These are phyloP conservation scores for Eulimnadia texana DNA, from an alignment of 1,140 invertebrate genomes.

Conservation along the genomic window DNA sequence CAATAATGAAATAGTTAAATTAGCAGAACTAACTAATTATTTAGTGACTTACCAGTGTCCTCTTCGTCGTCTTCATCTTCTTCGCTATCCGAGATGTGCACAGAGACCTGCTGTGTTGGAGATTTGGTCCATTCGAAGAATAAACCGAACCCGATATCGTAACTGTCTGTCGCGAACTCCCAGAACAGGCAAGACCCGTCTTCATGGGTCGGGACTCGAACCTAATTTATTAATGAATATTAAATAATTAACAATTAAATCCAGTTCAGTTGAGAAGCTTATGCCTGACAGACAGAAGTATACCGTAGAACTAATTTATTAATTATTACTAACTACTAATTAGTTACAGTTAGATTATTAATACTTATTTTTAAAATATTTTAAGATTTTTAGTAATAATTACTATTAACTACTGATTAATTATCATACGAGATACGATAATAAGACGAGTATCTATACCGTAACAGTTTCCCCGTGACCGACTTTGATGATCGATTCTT, in stretches of 20 bases:
- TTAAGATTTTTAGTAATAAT: neutral
- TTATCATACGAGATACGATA: neutral
- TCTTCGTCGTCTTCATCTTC: slow-evolving; percentile 64
- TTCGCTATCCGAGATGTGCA: slow-evolving; percentile 81
- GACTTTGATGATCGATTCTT: slow-evolving; percentile 87
- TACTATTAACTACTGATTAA: neutral
- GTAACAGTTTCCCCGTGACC: slow-evolving; percentile 96
- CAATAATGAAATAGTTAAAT: too few species aligned
- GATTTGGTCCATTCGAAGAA: slow-evolving; percentile 96
- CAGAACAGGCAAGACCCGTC: slow-evolving; percentile 92
- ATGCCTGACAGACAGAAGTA: too few species aligned
- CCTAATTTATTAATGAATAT: too few species aligned
- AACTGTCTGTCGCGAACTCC: slow-evolving; percentile 98
- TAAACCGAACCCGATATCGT: slow-evolving; percentile 97
- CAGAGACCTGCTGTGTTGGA: slow-evolving; percentile 62
- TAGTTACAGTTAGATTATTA: neutral
- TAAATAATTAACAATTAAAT: neutral
- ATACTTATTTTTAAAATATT: neutral
- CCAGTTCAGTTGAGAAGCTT: too few species aligned
- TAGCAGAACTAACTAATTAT: too few species aligned
- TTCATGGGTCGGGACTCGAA: slow-evolving; percentile 91
- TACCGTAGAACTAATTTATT: neutral
- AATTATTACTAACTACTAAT: too few species aligned
- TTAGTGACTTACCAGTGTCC: slow-evolving; percentile 36
- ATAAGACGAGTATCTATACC: slow-evolving; percentile 30